phyloP scores from a whole-genome alignment of 2,888 invertebrate species.

The Parnassius glacialis region DNA sequence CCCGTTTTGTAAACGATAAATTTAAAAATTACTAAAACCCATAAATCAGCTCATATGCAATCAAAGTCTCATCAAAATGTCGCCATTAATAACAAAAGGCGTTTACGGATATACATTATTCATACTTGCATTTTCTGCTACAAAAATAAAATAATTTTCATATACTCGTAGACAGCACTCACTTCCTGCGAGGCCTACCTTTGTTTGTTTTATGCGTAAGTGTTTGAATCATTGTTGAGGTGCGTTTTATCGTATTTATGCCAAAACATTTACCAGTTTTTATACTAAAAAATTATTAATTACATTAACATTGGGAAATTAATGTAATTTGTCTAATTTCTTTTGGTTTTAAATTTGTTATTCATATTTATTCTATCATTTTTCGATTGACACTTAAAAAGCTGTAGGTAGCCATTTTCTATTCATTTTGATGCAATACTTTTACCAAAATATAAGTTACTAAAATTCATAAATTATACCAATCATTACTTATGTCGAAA shows the following conservation, averaged over 20 bases:
- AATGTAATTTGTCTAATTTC: no score
- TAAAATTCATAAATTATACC: no score
- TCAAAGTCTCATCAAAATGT: conserved; percentile 13
- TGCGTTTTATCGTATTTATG: conserved; percentile 6
- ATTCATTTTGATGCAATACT: no score
- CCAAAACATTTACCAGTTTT: no score
- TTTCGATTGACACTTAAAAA: no score
- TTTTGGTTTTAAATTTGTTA: no score
- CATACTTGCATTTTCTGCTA: conserved; percentile 16
- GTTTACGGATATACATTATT: conserved; percentile 10
- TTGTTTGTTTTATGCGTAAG: conserved; percentile 46
- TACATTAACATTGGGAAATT: no score
- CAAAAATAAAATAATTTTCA: conserved; percentile 20
- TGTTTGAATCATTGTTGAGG: conserved; percentile 39
- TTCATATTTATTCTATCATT: no score
- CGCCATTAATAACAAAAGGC: conserved; percentile 15
- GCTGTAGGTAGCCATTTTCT: no score
- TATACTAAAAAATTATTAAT: no score
- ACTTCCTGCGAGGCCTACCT: conserved; percentile 40
- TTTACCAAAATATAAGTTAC: no score
- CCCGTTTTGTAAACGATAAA: neutral
- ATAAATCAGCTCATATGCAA: conserved; percentile 7
- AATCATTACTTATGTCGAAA: no score
- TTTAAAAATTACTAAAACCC: conserved; percentile 1
- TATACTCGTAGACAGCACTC: conserved; percentile 23